These are phyloP conservation scores for Malacosoma neustria DNA, from an alignment of 2,888 invertebrate species.

Conservation along the genomic window DNA sequence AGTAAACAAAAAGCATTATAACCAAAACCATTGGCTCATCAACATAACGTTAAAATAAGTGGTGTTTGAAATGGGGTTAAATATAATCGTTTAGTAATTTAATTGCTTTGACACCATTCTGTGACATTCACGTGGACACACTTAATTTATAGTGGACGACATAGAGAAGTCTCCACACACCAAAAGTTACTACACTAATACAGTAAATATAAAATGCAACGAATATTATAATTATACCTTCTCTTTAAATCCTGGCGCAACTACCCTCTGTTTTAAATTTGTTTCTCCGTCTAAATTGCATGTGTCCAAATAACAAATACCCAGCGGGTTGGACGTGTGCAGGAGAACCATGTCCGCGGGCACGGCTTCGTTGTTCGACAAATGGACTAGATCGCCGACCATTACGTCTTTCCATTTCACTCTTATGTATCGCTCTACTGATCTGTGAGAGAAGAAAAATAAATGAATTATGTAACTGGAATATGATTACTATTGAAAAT, in stretches of 20 bases:
- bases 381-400: slow-evolving; percentile 95
- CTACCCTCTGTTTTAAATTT: slow-evolving; percentile 93
- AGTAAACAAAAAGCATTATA: slow-evolving; percentile 18
- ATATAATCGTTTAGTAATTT: slow-evolving; percentile 1
- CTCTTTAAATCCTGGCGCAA: slow-evolving; percentile 83
- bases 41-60: slow-evolving; percentile 13
- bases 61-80: slow-evolving; percentile 2
- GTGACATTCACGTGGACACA: neutral
- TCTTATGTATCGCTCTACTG: slow-evolving; percentile 87
- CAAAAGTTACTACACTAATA: too few species aligned
- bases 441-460: slow-evolving; percentile 69
- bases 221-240: too few species aligned
- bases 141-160: too few species aligned
- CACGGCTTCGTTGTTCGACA: slow-evolving; percentile 96
- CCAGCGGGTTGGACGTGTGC: slow-evolving; percentile 90
- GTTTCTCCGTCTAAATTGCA: slow-evolving; percentile 98
- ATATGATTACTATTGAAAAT: too few species aligned
- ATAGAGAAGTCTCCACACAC: too few species aligned
- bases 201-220: too few species aligned
- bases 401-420: slow-evolving; percentile 92
- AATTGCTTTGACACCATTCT: neutral
- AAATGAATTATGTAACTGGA: too few species aligned
- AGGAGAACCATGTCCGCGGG: slow-evolving; percentile 96
- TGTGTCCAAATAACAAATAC: slow-evolving; percentile 95
- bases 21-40: slow-evolving; percentile 21